Base-by-base conservation (phyloP, 2,113 vertebrate genomes). In the Cryptotis parvus region DNA sequence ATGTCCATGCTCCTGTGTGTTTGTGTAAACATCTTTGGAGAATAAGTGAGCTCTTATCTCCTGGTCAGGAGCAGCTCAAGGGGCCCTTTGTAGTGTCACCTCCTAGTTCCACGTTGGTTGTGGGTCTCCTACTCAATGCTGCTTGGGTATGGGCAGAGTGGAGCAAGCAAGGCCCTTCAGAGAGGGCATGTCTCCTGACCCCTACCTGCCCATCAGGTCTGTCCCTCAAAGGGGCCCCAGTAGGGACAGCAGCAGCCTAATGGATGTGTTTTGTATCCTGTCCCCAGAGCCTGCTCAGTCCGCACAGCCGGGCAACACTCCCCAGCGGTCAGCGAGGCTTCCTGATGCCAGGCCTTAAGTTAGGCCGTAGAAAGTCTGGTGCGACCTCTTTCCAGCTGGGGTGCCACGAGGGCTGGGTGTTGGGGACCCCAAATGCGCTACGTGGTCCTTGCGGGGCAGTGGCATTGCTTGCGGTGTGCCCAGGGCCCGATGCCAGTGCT, bases 251-350 rank as follows among this genome's bases (percentile, higher is more conserved):
- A 22, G 61, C 22, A 26, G 66, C 61, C 90, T 97, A 87, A 96
- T 63, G 61, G 84, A 9, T 27, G 39, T 95, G 18, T 94, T 93
- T 93, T 95, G 52, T 92, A 45, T 97, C 87, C 95, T 83, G 43
- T 96, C 94, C 87, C 26, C 94, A 97, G 98, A 98, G 79, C 97
- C 97, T 75, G 96, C 95, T 87, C 95, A 93, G 86, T 80, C 45
- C 27, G 75, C 95, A 88, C 74, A 86, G 29, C 22, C 3, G 8
- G 0, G 96, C 96, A 84, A 90, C 85, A 0, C 91, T 96, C 83
- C 95, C 94, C 68, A 96, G 89, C n/a, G 37, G 91, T 80, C 95
- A 93, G 78, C 68, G 20, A 83, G 88, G 89, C 88, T 74, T 85
- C 27, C 0, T 58, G 83, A 77, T 91, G 69, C 84, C 84, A 27